Base-by-base conservation (phyloP, 2,888 invertebrate species). In the Oscheius sp. region DNA sequence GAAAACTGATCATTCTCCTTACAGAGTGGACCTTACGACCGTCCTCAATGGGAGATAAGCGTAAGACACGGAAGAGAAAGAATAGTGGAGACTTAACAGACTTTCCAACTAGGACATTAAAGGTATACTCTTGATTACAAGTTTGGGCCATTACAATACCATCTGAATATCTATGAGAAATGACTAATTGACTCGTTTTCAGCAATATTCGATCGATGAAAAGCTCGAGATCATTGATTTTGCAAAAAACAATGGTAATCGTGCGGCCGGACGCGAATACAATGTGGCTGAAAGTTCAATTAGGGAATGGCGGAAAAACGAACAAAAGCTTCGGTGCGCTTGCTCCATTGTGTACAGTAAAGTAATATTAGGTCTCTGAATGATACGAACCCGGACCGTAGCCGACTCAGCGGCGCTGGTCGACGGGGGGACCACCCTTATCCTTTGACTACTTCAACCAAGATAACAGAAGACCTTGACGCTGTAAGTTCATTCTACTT, bases 251-350 rank as follows among this genome's bases (percentile, higher is more conserved):
- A 71, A 71, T 17, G 80, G 80, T 1, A 80, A 80, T 56, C 72
- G 80, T 9, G 84, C 84, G 0, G 84, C 84, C 9, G 84, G 84
- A 0, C 56, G 84, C 2, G 83, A 83, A 64, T 84, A 77, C 73
- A 84, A 81, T 59, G 84, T 84, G 32, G 84, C 84, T 3, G 84
- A 84, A 70, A 80, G 80, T 38, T 80, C 80, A 30, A 84, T 84
- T 36, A 63, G 84, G 41, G 84, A 84, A 68, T 84, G 84, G 84
- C 69, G 83, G 33, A 84, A 84, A 45, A 84, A 84, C 68, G 84
- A 84, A 67, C 71, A 69, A n/a, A 82, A 78, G 62, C 66, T 84
- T 20, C 71, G 82, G 80, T 78, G 30, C 24, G 41, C 14, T 17
- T 41, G 41, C 20, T 20, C 33, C 26, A 38, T 57, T 57, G 57